These are phyloP conservation scores for Procavia capensis DNA, from an alignment of 2,113 vertebrate genomes.

Conservation along the genomic window DNA sequence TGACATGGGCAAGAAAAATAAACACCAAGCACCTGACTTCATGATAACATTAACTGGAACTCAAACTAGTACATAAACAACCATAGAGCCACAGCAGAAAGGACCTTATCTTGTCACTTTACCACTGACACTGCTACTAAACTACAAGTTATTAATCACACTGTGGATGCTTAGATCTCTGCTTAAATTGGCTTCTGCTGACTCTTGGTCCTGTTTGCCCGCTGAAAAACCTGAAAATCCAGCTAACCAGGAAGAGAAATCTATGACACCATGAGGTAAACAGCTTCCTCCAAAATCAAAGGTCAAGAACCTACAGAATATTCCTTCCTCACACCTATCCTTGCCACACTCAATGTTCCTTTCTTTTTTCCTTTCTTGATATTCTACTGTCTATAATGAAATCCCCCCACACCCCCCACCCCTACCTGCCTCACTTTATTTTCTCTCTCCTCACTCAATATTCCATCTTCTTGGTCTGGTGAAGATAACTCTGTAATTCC, in stretches of 20 bases:
- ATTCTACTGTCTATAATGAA: neutral
- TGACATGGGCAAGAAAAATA: neutral
- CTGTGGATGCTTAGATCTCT: neutral
- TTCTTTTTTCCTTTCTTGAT: neutral
- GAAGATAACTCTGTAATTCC: neutral
- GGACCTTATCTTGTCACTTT: neutral
- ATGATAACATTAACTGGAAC: neutral
- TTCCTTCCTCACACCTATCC: neutral
- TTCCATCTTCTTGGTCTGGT: neutral
- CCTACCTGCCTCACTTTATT: too few species aligned
- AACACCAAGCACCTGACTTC: neutral
- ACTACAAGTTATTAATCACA: neutral
- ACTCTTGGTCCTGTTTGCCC: neutral
- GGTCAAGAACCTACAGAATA: neutral
- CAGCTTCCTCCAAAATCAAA: neutral
- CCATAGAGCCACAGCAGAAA: neutral
- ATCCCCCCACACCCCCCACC: too few species aligned
- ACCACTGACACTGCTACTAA: neutral
- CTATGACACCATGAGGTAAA: neutral
- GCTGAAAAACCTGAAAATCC: neutral
- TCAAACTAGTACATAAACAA: neutral
- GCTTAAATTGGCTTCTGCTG: neutral
- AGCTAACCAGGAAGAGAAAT: neutral
- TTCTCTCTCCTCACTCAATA: neutral
- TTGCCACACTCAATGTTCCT: neutral